A percentile compares a stretch with the other conserved stretches of the same genome.
Conservation (phyloP, 2,888 invertebrate genomes). For the Stenodera caucasica region DNA sequence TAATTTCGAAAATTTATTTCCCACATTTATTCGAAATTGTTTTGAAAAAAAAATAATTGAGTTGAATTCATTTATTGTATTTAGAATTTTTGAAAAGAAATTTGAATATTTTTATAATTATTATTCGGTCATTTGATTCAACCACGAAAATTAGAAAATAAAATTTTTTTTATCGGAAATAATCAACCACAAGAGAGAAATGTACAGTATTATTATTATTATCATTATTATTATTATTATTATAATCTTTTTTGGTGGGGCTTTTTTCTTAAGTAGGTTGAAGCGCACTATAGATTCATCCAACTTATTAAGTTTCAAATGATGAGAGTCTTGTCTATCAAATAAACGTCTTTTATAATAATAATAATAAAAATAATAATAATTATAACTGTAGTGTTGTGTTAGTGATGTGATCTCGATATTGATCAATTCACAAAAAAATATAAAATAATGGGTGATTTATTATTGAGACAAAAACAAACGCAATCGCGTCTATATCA, state of each 20-base stretch:
- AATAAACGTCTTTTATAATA: neutral
- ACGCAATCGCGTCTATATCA: slow-evolving; percentile 55
- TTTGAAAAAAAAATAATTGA: too few species aligned
- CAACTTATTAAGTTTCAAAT: slow-evolving; percentile 8
- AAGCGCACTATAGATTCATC: slow-evolving; percentile 25
- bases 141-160: neutral
- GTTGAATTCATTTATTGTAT: too few species aligned
- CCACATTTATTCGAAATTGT: too few species aligned
- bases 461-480: slow-evolving; percentile 67
- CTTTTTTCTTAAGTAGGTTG: slow-evolving; percentile 34
- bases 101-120: too few species aligned
- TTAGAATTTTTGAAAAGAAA: too few species aligned
- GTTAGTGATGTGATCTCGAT: slow-evolving; percentile 8
- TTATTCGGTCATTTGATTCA: too few species aligned
- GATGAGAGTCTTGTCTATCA: neutral
- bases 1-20: neutral
- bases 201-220: neutral
- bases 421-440: neutral
- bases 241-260: slow-evolving; percentile 33
- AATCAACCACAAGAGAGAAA: neutral
- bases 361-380: too few species aligned
- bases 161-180: neutral
- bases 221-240: neutral
- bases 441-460: slow-evolving; percentile 58
- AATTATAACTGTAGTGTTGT: too few species aligned